Evolutionary conservation across 2,888 invertebrate species (phyloP).

Genomic region (Osmoderma eremita): DNA sequence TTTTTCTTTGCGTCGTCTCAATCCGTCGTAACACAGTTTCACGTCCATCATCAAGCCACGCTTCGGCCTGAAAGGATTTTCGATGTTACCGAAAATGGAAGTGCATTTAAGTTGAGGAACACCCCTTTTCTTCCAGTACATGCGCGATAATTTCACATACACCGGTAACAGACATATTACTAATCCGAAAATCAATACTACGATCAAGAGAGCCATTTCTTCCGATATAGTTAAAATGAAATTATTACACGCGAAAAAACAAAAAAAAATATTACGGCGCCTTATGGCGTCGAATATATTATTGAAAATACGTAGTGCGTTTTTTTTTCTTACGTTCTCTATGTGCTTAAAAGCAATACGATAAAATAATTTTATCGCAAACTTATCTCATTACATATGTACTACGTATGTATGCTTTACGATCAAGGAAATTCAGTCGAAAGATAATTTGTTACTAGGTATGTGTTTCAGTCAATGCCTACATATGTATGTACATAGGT

Average conservation of each 20-base stretch:
- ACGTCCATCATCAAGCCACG: neutral
- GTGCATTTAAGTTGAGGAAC: neutral
- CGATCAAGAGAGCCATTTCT: neutral
- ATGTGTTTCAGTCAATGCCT: neutral
- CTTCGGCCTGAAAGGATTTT: neutral
- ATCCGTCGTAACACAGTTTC: constrained; percentile 4
- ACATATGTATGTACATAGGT: no score
- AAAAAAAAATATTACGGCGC: no score
- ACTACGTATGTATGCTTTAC: neutral
- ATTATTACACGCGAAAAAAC: no score
- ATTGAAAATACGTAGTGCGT: neutral
- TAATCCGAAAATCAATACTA: neutral
- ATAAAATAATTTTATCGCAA: no score
- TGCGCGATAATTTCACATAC: neutral
- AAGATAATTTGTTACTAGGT: no score
- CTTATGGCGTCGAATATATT: no score
- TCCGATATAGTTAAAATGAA: no score
- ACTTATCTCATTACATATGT: neutral
- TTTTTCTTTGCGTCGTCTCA: neutral
- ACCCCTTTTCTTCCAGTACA: neutral
- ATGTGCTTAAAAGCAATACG: no score
- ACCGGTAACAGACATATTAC: neutral
- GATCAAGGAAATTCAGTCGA: no score
- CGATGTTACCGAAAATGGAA: constrained; percentile 1
- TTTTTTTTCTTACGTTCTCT: no score